Percentiles rank a stretch among this genome's conserved stretches.
These are phyloP conservation scores for Morone saxatilis DNA, from an alignment of 2,113 vertebrate genomes.

Conservation along the genomic window DNA sequence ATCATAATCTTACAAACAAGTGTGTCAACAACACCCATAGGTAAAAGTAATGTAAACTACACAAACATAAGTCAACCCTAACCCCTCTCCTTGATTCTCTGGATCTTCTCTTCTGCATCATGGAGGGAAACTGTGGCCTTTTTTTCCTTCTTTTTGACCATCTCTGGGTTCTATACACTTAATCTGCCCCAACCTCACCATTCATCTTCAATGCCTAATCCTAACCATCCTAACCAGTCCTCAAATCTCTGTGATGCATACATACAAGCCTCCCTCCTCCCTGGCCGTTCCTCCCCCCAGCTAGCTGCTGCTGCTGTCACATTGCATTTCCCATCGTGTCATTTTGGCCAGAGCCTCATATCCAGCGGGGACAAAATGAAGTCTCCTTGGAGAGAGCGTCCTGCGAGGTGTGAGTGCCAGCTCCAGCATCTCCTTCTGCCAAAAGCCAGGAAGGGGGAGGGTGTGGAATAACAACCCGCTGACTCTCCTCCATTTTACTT, in stretches of 20 bases:
- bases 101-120: too few relatives aligned
- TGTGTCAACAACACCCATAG: too few relatives aligned
- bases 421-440: conserved; percentile 40
- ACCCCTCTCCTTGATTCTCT: too few relatives aligned
- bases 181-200: too few relatives aligned
- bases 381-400: conserved; percentile 50
- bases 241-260: conserved; percentile 17
- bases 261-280: not conserved
- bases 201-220: too few relatives aligned
- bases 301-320: conserved; percentile 81
- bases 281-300: conserved; percentile 45
- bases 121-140: too few relatives aligned
- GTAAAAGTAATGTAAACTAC: too few relatives aligned
- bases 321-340: conserved; percentile 82
- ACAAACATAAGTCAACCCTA: too few relatives aligned
- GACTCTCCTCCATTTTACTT: conserved; percentile 66
- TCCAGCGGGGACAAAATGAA: conserved; percentile 61
- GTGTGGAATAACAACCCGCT: conserved; percentile 36
- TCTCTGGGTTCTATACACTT: too few relatives aligned
- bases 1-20: too few relatives aligned
- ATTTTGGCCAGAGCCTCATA: conserved; percentile 63
- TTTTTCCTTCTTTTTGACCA: too few relatives aligned
- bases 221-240: not conserved
- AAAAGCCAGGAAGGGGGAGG: conserved; percentile 10
- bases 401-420: conserved; percentile 54